Base-by-base conservation (phyloP, 2,888 invertebrate genomes). In the Congeria kusceri region DNA sequence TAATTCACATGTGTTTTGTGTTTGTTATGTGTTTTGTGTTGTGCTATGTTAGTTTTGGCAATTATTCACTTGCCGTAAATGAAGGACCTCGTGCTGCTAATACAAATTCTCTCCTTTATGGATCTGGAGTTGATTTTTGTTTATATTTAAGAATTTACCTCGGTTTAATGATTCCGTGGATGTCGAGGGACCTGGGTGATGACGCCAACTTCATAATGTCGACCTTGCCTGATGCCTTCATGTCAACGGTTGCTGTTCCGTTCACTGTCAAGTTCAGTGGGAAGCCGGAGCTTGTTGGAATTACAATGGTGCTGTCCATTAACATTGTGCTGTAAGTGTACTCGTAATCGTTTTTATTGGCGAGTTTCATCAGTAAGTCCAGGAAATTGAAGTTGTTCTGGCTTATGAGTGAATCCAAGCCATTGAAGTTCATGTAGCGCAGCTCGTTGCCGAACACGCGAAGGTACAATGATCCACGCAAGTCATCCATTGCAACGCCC, bases 401-500 rank as follows among this genome's bases (percentile, higher is more conserved):
- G 59, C 66, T 64, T 46, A 62, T 53, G 11, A 71, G 72, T 15
- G 73, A 75, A 62, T 80, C 78, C 57, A 84, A 59, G 25, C 85
- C 87, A 27, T 84, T 75, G 68, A 88, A 83, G 69, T 85, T 84
- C 46, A 77, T 76, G 78, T 91, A 93, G 23, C 86, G 84, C 27
- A 94, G 94, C 92, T 98, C 98, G 91, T 98, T 98, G 0, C 98
- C 99, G 90, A 98, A 98, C 53, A 98, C 93, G 89, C 97, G 96
- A 11, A 98, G 83, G 79, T 96, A 97, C 0, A 97, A 90, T 29
- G 95, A 94, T 20, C 91, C 92, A 46, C 87, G 83, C 9, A 92
- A 78, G 27, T 90, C 84, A 61, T 92, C 91, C 76, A 86, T 84
- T 13, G 68, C 71, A 13, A 49, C 46, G 9, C 53, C 62, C 75